Percentiles rank a stretch among this genome's conserved stretches.
These are phyloP conservation scores for Mola mola DNA, from an alignment of 2,113 vertebrate species.

Conservation along the genomic window DNA sequence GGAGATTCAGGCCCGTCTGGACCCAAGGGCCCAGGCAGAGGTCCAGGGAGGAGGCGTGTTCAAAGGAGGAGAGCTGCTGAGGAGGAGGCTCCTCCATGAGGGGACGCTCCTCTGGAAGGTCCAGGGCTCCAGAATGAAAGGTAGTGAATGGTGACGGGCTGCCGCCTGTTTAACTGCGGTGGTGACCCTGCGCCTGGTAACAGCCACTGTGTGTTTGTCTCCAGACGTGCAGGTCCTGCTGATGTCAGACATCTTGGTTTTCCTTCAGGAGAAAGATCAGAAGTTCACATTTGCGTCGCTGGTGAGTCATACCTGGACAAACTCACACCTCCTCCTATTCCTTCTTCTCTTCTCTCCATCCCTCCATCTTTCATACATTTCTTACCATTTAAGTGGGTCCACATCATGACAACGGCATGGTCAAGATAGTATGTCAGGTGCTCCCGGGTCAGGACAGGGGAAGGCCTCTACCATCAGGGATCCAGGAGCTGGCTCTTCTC, in stretches of 20 bases:
- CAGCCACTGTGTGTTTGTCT: slow-evolving; percentile 16
- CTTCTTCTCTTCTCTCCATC: no score
- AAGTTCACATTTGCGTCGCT: slow-evolving; percentile 90
- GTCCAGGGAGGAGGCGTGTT: slow-evolving; percentile 84
- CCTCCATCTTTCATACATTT: no score
- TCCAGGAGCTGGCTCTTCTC: no score
- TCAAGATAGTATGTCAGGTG: no score
- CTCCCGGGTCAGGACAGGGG: no score
- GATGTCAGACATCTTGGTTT: slow-evolving; percentile 92
- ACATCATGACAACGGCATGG: no score
- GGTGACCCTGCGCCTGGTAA: not conserved
- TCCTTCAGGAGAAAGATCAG: slow-evolving; percentile 97
- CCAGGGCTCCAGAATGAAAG: slow-evolving; percentile 88
- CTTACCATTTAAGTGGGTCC: no score
- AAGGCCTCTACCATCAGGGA: no score
- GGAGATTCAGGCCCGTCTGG: slow-evolving; percentile 88
- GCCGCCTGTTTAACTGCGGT: not conserved
- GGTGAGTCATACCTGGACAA: slow-evolving; percentile 83
- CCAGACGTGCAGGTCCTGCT: slow-evolving; percentile 91
- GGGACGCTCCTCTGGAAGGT: slow-evolving; percentile 90
- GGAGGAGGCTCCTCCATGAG: slow-evolving; percentile 88
- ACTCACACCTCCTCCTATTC: no score
- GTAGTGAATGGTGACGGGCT: slow-evolving; percentile 31
- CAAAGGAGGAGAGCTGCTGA: slow-evolving; percentile 86
- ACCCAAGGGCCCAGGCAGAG: slow-evolving; percentile 81